A percentile compares a stretch with the other conserved stretches of the same genome.
Conservation (phyloP, 2,113 vertebrate genomes). For the Malaclemys terrapin region DNA sequence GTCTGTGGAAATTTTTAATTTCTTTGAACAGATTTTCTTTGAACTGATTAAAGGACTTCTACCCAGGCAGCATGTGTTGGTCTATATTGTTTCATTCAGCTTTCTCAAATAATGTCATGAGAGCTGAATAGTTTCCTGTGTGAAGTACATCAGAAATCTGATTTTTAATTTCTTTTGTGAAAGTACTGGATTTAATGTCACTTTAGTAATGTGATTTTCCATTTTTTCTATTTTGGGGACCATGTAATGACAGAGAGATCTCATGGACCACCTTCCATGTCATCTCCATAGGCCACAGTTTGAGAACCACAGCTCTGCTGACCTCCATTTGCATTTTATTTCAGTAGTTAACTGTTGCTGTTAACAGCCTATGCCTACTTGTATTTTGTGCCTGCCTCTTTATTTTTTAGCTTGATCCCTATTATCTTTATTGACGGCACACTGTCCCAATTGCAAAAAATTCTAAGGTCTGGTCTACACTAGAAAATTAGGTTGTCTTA, state of each 20-base stretch:
- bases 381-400: not conserved
- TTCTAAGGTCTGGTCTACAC: not conserved
- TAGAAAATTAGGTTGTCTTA: not conserved
- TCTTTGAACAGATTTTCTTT: not conserved
- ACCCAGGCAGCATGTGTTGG: not conserved
- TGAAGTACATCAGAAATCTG: accelerated
- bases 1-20: not conserved
- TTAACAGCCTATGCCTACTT: not conserved
- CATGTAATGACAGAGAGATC: accelerated
- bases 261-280: not conserved
- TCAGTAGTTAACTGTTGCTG: not conserved
- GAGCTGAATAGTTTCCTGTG: not conserved
- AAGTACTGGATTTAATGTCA: accelerated
- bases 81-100: accelerated
- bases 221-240: accelerated
- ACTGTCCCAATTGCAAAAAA: not conserved
- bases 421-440: not conserved
- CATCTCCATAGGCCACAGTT: not conserved
- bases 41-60: not conserved
- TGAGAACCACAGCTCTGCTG: not conserved
- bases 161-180: not conserved
- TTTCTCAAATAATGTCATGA: not conserved
- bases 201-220: accelerated
- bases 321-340: not conserved
- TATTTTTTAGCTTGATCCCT: not conserved